Evolutionary conservation across 2,797 vertebrate genomes (phyloP), one percentile per base, ranked within the genome.

Genomic region (Cirrhinus mrigala): DNA sequence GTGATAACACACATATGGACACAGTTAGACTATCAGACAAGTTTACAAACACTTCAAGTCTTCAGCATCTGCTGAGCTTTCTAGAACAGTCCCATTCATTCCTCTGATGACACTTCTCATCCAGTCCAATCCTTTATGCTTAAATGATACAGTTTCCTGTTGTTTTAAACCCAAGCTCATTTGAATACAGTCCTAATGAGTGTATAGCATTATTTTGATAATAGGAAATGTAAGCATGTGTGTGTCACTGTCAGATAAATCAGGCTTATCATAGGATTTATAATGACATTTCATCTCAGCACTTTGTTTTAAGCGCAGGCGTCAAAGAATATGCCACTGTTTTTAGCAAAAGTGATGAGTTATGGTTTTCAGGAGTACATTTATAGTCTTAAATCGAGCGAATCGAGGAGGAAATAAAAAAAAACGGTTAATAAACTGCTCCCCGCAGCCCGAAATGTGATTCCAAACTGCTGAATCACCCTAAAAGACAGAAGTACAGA

Each of bases 91-190:
- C 6, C 14, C 1, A 27, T 20, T 54, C 6, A 68, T 60, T 71
- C 18, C 37, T 8, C 14, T 48, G 44, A 71, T 37, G 66, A 48
- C 50, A 71, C 27, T 60, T 37, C 50, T 15, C 5, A 20, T 69
- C 20, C 6, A 15, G 4, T 62, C 18, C 15, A 76, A n/a, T 52
- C 24, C 18, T 62, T 46, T 2, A 84, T 40, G 11, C 6, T 16
- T 16, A 68, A 54, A 46, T 20, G 2, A 33, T 66, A 58, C n/a
- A 79, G 20, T 33, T 86, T 84, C 82, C 78, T 78, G 83, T 29
- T 85, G 75, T 68, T 79, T 82, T 46, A 46, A 20, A 64, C 62
- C 9, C 64, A 81, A 60, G 37, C n/a, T 69, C 20, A 54, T 83
- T 40, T 64, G 6, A 54, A 66, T 52, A 44, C 11, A 22, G 58